Conservation (phyloP, 2,113 vertebrate genomes). For the Microtus montanus region DNA sequence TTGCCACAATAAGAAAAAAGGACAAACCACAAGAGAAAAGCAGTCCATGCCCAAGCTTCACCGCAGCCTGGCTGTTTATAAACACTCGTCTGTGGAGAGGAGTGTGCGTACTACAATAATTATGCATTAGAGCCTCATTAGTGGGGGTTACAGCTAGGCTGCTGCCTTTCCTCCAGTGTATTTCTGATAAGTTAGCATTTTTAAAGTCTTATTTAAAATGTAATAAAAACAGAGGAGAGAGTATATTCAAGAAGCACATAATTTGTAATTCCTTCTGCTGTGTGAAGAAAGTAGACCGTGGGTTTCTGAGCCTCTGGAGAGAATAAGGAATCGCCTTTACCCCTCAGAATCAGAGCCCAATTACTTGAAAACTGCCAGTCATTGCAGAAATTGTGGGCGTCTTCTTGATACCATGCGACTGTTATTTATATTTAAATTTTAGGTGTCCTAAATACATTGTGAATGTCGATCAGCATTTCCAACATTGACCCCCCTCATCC, state of each 20-base stretch:
- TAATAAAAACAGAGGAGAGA: constrained; percentile 67
- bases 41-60: constrained; percentile 81
- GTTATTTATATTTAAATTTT: constrained; percentile 51
- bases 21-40: constrained; percentile 82
- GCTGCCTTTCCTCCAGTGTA: constrained; percentile 86
- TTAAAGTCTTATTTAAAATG: constrained; percentile 84
- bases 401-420: background rate
- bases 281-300: constrained; percentile 52
- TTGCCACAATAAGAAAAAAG: constrained; percentile 76
- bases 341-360: constrained; percentile 13
- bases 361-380: constrained; percentile 28
- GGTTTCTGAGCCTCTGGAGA: constrained; percentile 43
- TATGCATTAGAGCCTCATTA: constrained; percentile 90
- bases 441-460: background rate
- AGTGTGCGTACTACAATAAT: constrained; percentile 87
- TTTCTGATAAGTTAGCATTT: constrained; percentile 87
- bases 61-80: constrained; percentile 86
- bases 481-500: background rate
- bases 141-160: constrained; percentile 84
- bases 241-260: constrained; percentile 43
- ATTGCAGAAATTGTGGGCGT: constrained; percentile 16
- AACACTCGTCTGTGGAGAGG: constrained; percentile 87
- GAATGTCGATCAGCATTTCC: background rate
- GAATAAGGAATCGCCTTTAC: constrained; percentile 36
- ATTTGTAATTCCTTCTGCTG: constrained; percentile 77